These are phyloP conservation scores for Amphimallon solstitiale DNA, from an alignment of 2,888 invertebrate species.

Conservation along the genomic window DNA sequence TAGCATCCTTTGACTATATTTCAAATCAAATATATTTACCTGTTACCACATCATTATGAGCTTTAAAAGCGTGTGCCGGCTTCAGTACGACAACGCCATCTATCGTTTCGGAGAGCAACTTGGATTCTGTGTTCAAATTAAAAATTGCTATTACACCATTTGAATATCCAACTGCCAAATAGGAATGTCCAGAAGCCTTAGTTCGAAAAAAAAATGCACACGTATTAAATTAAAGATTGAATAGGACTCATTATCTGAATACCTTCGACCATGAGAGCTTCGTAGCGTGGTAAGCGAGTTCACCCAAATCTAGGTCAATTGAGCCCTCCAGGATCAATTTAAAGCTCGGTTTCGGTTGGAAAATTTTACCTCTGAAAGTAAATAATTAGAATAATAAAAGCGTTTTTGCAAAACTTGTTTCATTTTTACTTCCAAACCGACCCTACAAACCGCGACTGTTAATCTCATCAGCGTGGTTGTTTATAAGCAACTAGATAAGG, in stretches of 20 bases:
- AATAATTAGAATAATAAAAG: not conserved
- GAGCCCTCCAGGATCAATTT: constrained; percentile 58
- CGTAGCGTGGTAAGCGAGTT: constrained; percentile 63
- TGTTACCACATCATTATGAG: constrained; percentile 69
- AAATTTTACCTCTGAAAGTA: constrained; percentile 63
- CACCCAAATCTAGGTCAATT: constrained; percentile 52
- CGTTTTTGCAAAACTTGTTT: too few species aligned
- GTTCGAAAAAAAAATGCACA: constrained; percentile 46
- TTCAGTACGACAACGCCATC: constrained; percentile 64
- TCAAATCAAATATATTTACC: constrained; percentile 64
- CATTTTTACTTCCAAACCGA: too few species aligned
- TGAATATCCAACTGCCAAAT: constrained; percentile 74
- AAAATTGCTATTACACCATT: constrained; percentile 75
- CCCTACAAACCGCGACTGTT: too few species aligned
- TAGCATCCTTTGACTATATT: too few species aligned
- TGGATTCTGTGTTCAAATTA: constrained; percentile 67
- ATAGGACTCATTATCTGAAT: constrained; percentile 16
- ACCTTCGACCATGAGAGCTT: constrained; percentile 65
- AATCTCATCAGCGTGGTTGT: too few species aligned
- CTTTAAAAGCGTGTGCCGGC: constrained; percentile 70
- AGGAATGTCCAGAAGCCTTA: constrained; percentile 66
- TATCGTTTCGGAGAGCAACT: constrained; percentile 62
- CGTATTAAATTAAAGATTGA: constrained; percentile 7
- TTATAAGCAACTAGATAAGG: too few species aligned
- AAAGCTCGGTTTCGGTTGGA: constrained; percentile 64